A percentile compares a stretch with the other conserved stretches of the same genome.
Conservation (phyloP, 2,113 vertebrate genomes). For the Athene noctua region DNA sequence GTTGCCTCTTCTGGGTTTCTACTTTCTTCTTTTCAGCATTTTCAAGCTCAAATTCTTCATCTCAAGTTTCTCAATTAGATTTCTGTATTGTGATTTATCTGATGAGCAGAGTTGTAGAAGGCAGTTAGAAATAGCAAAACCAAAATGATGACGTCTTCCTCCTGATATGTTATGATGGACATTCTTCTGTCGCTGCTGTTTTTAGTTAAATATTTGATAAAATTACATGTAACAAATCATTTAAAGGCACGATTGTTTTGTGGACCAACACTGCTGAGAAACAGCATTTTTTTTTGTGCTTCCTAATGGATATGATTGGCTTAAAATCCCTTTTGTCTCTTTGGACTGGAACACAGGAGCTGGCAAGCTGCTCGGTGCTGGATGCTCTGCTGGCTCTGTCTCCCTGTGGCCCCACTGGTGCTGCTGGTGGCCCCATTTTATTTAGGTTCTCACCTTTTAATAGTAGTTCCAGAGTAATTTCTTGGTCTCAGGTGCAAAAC, state of each 20-base stretch:
- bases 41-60: not conserved
- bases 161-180: accelerated
- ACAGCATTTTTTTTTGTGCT: not conserved
- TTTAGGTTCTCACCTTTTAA: not conserved
- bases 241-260: not conserved
- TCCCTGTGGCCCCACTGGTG: not conserved
- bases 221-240: accelerated
- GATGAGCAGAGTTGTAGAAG: not conserved
- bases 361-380: not conserved
- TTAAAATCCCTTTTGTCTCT: not conserved
- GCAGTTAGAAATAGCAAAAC: not conserved
- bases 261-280: not conserved
- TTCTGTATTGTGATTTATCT: not conserved
- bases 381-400: not conserved
- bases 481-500: not conserved
- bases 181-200: not conserved
- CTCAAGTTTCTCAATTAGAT: not conserved
- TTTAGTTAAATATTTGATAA: not conserved
- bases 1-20: not conserved
- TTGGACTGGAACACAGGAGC: not conserved
- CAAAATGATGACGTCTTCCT: not conserved
- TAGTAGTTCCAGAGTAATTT: not conserved
- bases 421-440: not conserved
- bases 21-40: not conserved
- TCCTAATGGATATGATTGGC: not conserved